Percentiles rank a stretch among this genome's conserved stretches.
These are phyloP conservation scores for Drosophila merina DNA, from an alignment of 2,888 invertebrate genomes.

Conservation along the genomic window DNA sequence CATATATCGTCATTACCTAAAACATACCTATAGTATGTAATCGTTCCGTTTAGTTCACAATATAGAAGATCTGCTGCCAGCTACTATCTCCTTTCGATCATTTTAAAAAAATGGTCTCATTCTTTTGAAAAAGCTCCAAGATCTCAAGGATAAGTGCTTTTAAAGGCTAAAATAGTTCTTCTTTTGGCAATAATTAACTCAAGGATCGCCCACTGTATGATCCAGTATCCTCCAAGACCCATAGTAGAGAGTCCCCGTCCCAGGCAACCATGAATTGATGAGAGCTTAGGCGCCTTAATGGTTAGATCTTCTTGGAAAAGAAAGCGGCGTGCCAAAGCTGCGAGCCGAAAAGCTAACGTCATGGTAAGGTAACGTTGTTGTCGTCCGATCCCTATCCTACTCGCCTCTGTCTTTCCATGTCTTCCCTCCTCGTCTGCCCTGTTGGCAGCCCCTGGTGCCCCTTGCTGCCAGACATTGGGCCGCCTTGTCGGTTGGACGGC, in stretches of 20 bases:
- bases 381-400: slow-evolving; percentile 19
- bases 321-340: slow-evolving; percentile 72
- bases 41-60: no score
- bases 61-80: no score
- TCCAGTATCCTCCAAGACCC: slow-evolving; percentile 5
- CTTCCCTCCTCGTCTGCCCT: neutral
- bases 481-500: slow-evolving; percentile 70
- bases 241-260: slow-evolving; percentile 45
- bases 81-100: no score
- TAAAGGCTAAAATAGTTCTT: neutral
- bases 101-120: no score
- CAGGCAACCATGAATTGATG: slow-evolving; percentile 66
- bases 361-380: slow-evolving; percentile 72
- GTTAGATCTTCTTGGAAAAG: slow-evolving; percentile 78
- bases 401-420: neutral
- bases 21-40: neutral
- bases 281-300: slow-evolving; percentile 78
- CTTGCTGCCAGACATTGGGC: slow-evolving; percentile 68
- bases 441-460: slow-evolving; percentile 27
- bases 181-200: slow-evolving; percentile 36
- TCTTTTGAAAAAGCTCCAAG: no score
- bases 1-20: neutral
- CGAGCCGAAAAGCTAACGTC: slow-evolving; percentile 50
- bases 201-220: slow-evolving; percentile 26
- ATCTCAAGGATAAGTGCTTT: no score